Conservation (phyloP, 2,113 vertebrate species). For the Erythrolamprus reginae region DNA sequence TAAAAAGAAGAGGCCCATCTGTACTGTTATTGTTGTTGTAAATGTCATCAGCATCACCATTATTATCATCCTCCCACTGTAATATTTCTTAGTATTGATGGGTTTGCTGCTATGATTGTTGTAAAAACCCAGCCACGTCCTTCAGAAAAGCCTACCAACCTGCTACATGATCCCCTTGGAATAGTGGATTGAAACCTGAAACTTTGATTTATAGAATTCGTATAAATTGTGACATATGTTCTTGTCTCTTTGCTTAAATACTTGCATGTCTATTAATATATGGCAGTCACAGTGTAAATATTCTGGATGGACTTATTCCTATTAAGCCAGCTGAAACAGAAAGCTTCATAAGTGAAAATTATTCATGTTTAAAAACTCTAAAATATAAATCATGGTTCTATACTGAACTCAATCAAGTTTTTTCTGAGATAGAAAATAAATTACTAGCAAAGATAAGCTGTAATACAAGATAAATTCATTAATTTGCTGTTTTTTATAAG, state of each 20-base stretch:
- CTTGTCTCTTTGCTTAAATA: not conserved
- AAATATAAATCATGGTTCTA: not conserved
- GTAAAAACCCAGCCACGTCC: constrained; percentile 9
- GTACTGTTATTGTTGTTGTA: not conserved
- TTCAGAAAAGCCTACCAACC: not conserved
- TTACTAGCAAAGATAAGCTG: not conserved
- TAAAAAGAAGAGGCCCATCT: no score
- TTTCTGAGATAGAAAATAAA: not conserved
- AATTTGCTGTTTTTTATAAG: not conserved
- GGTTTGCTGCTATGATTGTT: constrained; percentile 7
- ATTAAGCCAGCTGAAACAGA: not conserved
- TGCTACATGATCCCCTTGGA: not conserved
- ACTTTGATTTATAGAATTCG: not conserved
- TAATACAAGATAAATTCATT: not conserved
- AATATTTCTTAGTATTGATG: constrained; percentile 52
- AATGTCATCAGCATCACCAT: not conserved
- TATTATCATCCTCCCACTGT: constrained; percentile 32
- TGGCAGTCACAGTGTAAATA: not conserved
- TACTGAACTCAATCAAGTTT: not conserved
- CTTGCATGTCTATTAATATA: not conserved
- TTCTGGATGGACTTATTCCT: not conserved
- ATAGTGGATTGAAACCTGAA: not conserved
- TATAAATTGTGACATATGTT: constrained; percentile 16
- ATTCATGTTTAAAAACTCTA: not conserved
- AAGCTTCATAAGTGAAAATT: not conserved